phyloP scores from a whole-genome alignment of 37 sponge, comb jelly and placozoan genomes.

The Dysidea cf. avara region DNA sequence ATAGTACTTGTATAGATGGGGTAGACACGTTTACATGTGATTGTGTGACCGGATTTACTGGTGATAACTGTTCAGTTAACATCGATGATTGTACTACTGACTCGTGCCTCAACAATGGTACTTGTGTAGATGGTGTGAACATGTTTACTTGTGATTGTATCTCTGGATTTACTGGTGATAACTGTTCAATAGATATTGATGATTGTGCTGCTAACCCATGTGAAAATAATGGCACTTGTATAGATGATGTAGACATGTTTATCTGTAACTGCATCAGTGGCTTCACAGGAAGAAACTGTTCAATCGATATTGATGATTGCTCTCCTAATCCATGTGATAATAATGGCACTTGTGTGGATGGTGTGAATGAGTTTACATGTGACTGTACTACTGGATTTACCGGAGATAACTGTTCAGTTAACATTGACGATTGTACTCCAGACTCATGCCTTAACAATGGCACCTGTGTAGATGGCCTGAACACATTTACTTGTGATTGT shows the following conservation, averaged over 20 bases:
- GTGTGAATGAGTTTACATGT: slow-evolving; percentile 40
- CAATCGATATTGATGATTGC: slow-evolving; percentile 16
- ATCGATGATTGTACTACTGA: slow-evolving; percentile 17
- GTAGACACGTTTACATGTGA: too few relatives aligned
- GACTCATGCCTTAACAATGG: slow-evolving; percentile 50
- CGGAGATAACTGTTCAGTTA: slow-evolving; percentile 49
- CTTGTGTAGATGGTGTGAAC: slow-evolving; percentile 26
- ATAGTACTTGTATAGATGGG: too few relatives aligned
- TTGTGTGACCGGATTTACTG: slow-evolving; percentile 23
- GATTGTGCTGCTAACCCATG: slow-evolving; percentile 28
- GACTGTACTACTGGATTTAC: slow-evolving; percentile 55
- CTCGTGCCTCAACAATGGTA: slow-evolving; percentile 23
- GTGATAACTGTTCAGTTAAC: slow-evolving; percentile 26
- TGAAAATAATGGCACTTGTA: slow-evolving; percentile 19
- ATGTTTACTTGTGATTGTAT: slow-evolving; percentile 27
- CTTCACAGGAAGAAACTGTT: slow-evolving; percentile 37
- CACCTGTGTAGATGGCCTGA: slow-evolving; percentile 35
- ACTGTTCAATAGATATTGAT: slow-evolving; percentile 45
- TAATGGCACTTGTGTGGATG: slow-evolving; percentile 55
- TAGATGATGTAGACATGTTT: slow-evolving; percentile 36
- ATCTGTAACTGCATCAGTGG: slow-evolving; percentile 41
- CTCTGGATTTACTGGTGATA: slow-evolving; percentile 45
- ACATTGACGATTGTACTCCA: slow-evolving; percentile 50
- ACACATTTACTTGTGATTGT: slow-evolving; percentile 44
- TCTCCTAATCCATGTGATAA: slow-evolving; percentile 46